These are phyloP conservation scores for Tetrao urogallus DNA, from an alignment of 2,113 vertebrate species.

Conservation along the genomic window DNA sequence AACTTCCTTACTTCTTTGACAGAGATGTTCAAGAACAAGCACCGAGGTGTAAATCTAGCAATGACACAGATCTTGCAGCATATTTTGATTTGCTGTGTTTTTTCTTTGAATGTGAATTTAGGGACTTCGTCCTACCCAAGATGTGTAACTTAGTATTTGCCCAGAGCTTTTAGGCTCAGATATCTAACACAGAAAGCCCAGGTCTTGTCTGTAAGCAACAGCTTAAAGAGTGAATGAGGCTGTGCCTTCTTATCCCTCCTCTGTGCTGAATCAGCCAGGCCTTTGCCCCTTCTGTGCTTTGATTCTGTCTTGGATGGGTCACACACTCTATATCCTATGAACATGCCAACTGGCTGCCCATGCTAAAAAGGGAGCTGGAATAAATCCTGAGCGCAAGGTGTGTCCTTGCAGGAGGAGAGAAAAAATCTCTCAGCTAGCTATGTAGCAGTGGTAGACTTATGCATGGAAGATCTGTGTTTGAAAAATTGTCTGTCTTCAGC, in stretches of 20 bases:
- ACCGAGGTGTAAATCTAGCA: background rate
- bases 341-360: background rate
- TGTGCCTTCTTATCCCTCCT: background rate
- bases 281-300: background rate
- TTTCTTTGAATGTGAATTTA: background rate
- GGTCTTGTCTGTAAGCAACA: background rate
- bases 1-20: background rate
- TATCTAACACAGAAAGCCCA: background rate
- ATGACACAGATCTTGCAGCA: background rate
- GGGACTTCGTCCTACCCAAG: background rate
- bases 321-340: accelerated
- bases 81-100: background rate
- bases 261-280: background rate
- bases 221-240: background rate
- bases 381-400: background rate
- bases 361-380: background rate
- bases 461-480: background rate
- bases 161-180: background rate
- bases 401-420: background rate
- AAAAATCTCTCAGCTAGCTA: background rate
- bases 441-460: background rate
- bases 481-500: slow-evolving; percentile 41
- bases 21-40: background rate
- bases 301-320: background rate
- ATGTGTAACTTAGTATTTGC: accelerated